Base-by-base conservation (phyloP, 2,797 vertebrate genomes). In the Miichthys miiuy region DNA sequence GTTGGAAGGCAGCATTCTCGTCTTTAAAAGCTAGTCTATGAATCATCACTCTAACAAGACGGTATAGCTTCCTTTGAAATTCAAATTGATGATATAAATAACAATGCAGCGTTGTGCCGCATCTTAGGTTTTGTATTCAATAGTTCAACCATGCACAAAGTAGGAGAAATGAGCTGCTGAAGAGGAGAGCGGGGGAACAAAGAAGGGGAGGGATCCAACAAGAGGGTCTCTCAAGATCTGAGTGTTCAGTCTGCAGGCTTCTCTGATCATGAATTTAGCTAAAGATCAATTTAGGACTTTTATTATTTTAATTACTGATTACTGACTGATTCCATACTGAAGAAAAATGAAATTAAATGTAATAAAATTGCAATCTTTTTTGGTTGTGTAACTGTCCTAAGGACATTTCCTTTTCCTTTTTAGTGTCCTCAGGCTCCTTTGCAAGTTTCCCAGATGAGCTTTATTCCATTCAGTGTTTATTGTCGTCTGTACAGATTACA, bases 1-100 rank as follows among this genome's bases (percentile, higher is more conserved):
- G 34, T 55, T 52, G 56, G 34, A 68, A 61, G 42, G 44, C 41
- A 52, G 34, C 44, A 1, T 14, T 38, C 44, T 44, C 9, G 27
- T 16, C 67, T 60, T 64, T 63, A 74, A 75, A 68, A 23, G 54
- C 44, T 10, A n/a, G 63, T 71, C 75, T n/a, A 61, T 82, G 75
- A 79, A 72, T 84, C 72, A 86, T 79, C 76, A 62, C 23, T 27
- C 38, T 64, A 80, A 74, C 72, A 80, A 80, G 62, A 68, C 64
- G 54, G 34, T 50, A 70, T 38, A 68, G 66, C 50, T 70, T 72
- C 77, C 75, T 84, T 85, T 80, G 81, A 81, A 84, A 81, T 88
- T 81, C 69, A 77, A 87, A 87, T 87, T 13, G 4, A 12, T 64
- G 72, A 62, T 71, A 79, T 82, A 88, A 87, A 87, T 81, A 88